Evolutionary conservation across 2,113 vertebrate genomes (phyloP), one percentile per base, ranked within the genome.

Genomic region (Oreochromis aureus): DNA sequence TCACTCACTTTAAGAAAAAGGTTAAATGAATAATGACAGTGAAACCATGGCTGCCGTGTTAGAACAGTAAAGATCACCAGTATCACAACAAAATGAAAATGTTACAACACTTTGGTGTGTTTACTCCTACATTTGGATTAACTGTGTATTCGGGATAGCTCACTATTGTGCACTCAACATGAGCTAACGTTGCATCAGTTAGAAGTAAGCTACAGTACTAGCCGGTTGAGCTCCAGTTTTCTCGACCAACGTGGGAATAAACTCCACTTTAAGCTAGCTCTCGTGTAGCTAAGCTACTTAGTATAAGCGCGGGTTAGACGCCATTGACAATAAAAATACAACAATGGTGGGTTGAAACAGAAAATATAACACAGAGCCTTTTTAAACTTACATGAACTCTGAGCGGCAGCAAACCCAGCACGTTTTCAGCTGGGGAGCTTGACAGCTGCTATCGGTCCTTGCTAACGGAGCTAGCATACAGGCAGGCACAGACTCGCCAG

Each of bases 381-480:
- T 56, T 22, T 3, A 13, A 79, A 95, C 94, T 95, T 89, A 95
- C 95, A 95, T 95, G 24, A 12, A 94, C 79, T 82, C 56, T 36
- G 12, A 32, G 19, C 71, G 24, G 32, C 30, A 39, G 56, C 46
- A 30, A 19, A 73, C 80, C 80, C 63, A 41, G 56, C 92, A 94
- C 93, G 94, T 92, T 94, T 84, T 76, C 61, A 19, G 22, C 41
- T 15, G 51, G 48, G 81, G 89, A 24, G 16, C 85, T 61, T 86
- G 56, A 79, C 89, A 89, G 86, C 56, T 44, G 86, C 18, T 34
- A 27, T 13, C 61, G 24, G 6, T 15, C 10, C 5, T 41, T n/a
- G 8, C 34, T 44, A 18, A 5, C 6, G 7, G n/a, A 32, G 54
- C 24, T 83, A 48, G 22, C 76, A 10, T 13, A 32, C 83, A 88